Conservation (phyloP, 2,113 vertebrate species). For the Phrynocephalus versicolor region DNA sequence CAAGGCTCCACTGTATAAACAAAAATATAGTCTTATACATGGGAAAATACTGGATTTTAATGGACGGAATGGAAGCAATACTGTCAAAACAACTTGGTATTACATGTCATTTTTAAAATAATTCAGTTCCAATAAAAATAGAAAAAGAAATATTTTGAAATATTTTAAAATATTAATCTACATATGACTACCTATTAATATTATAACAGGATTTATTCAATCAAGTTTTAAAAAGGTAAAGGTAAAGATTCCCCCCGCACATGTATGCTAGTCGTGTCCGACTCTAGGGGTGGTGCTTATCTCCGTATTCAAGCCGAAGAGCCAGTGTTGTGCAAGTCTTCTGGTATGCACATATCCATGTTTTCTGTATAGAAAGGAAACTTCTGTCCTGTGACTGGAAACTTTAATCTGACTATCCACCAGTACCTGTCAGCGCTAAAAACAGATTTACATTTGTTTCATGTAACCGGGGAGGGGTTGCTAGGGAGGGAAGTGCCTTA, state of each 20-base stretch:
- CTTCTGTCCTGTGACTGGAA: accelerated
- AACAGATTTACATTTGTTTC: neutral
- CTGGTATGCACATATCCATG: neutral
- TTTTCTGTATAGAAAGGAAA: neutral
- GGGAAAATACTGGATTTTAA: too few species aligned
- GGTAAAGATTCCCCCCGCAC: too few species aligned
- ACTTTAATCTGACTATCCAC: constrained; percentile 16
- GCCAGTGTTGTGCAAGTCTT: too few species aligned
- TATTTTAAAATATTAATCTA: neutral
- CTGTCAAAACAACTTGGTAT: constrained; percentile 32
- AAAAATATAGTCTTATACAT: too few species aligned
- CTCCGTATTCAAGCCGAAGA: too few species aligned
- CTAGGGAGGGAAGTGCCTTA: neutral
- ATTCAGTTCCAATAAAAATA: neutral
- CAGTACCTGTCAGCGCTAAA: neutral
- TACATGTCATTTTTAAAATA: constrained; percentile 12
- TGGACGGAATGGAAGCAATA: neutral
- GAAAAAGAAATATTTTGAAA: neutral
- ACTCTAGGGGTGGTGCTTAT: too few species aligned
- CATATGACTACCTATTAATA: neutral
- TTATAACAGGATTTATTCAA: neutral
- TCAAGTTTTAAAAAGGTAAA: too few species aligned
- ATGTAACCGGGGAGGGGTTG: neutral
- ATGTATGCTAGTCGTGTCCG: too few species aligned
- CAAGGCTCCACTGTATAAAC: too few species aligned